Evolutionary conservation across 1,140 invertebrate species (phyloP), one percentile per base, ranked within the genome.

Genomic region (Eciton burchellii): DNA sequence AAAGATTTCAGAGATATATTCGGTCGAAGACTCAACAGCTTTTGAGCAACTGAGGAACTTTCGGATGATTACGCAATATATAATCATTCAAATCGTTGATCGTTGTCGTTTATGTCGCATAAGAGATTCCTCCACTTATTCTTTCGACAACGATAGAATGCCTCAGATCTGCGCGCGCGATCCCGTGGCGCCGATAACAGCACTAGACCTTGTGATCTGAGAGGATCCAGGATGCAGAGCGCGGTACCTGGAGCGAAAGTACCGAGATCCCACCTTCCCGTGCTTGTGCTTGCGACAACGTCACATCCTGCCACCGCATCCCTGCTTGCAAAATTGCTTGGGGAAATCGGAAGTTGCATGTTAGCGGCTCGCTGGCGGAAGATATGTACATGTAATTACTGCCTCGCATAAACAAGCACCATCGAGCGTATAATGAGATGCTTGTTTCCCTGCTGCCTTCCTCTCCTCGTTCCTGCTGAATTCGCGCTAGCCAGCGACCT

Each of bases 221-320:
- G 14, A n/a, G 4, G 49, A 70, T 79, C 68, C 68, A 56, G 63
- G 35, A 57, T 62, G 72, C 43, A 47, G 45, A 56, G 35, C n/a
- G n/a, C n/a, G n/a, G n/a, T 66, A 76, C 14, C 3, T 24, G 26
- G 35, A 54, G 29, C 60, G 56, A 56, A 77, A 21, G 12, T 79
- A 45, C n/a, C 74, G 21, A 56, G 35, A 68, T 79, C 63, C 74
- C 35, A 45, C 24, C 35, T 54, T 56, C 41, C 49, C 43, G 43
- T 43, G 74, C 63, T 79, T 70, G 49, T 79, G 63, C 52, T 70
- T 26, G 49, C 68, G 26, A 56, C 41, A 79, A 70, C 35, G 43
- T 79, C 35, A 43, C 49, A 70, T 70, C 74, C n/a, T n/a, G 74
- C 74, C 74, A 79, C 63, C 63, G 74, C 63, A 68, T 63, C 19